Conservation (phyloP, 2,888 invertebrate genomes). For the Oconnorella tubifera region DNA sequence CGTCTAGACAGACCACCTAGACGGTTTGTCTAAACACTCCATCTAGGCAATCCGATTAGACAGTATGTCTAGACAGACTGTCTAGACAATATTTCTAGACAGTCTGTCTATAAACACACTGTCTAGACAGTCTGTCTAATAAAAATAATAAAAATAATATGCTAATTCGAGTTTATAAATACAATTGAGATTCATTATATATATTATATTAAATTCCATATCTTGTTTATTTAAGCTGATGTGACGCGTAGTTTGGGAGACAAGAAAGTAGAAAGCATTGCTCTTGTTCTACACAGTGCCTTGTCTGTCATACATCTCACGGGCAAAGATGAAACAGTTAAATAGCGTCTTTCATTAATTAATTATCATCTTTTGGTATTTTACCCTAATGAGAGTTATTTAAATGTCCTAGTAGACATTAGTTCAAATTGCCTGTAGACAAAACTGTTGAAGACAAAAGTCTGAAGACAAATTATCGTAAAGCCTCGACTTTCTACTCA, state of each 20-base stretch:
- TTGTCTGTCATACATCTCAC: constrained; percentile 50
- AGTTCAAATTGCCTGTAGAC: too few species aligned
- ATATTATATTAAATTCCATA: neutral
- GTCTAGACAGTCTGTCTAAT: too few species aligned
- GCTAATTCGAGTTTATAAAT: neutral
- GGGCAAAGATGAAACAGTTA: constrained; percentile 46
- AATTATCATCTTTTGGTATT: neutral
- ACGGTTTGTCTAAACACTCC: too few species aligned
- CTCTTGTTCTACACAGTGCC: constrained; percentile 52
- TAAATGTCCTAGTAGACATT: too few species aligned
- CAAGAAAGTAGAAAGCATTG: constrained; percentile 50
- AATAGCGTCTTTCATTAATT: neutral
- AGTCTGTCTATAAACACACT: too few species aligned
- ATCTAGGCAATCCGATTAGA: too few species aligned
- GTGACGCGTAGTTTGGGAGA: constrained; percentile 37
- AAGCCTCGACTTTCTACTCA: neutral
- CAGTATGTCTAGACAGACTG: too few species aligned
- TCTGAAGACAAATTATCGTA: neutral
- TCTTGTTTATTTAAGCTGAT: neutral
- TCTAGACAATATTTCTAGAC: too few species aligned
- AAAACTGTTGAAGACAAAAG: too few species aligned
- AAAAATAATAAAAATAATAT: constrained; percentile 48
- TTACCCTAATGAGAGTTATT: too few species aligned
- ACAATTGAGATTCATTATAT: neutral
- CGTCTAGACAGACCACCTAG: too few species aligned